Base-by-base conservation (phyloP, 2,797 vertebrate genomes). In the Gallinago stenura region DNA sequence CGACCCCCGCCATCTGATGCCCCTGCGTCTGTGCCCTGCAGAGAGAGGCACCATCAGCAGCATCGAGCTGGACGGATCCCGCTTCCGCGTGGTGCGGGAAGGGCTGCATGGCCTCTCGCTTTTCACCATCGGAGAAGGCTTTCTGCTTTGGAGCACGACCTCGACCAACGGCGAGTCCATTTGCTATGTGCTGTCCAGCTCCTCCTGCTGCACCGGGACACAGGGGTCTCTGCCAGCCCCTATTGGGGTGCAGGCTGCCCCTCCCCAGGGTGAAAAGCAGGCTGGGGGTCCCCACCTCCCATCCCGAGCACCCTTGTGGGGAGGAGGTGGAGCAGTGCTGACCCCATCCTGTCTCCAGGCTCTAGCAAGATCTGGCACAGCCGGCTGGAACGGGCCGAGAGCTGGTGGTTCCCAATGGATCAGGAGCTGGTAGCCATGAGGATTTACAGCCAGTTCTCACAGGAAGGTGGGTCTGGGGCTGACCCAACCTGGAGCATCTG, bases 281-380 rank as follows among this genome's bases (percentile, higher is more conserved):
- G n/a, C 25, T 54, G 71, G 70, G 75, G 65, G 18, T 22, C 7
- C 9, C 57, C 15, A 48, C 13, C 13, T 87, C 35, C 72, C 20
- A 31, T 43, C 39, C 65, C 1, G 9, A 21, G 30, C 70, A 69
- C 39, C 35, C 30, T 31, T 54, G 7, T 0, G 4, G 24, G 39
- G 39, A 76, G 24, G 48, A 70, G 46, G 28, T 70, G 50, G 16
- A n/a, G 37, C 41, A 30, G 22, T n/a, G 48, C 37, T 80, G 60
- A 87, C 22, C 11, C n/a, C 5, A 2, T 8, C 12, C 12, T 66
- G 20, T 83, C 39, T 54, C 50, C 46, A 94, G 96, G 96, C 14
- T 94, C 95, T 43, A 91, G 97, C 97, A 98, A 97, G 93, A 69
- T 99, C 73, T 99, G 99, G 99, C 98, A 98, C 87, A 98, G 98